Conservation (phyloP, 2,888 invertebrate genomes). For the Epicampocera succincta region DNA sequence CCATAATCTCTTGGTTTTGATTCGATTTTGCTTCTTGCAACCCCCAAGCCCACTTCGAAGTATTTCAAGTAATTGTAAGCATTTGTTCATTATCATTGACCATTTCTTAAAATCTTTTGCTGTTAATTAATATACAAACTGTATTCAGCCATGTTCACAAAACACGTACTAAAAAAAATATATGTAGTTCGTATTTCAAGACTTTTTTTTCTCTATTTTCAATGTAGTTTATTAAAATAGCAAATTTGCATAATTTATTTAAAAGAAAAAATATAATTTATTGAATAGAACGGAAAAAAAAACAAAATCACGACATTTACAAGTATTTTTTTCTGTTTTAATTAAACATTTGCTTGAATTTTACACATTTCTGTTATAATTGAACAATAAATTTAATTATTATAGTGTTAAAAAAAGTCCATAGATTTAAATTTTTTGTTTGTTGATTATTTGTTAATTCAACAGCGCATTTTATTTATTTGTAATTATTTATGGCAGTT, state of each 20-base stretch:
- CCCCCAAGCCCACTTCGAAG: too few relatives aligned
- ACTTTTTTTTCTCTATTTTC: conserved; percentile 2
- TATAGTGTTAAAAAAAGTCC: conserved; percentile 26
- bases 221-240: conserved; percentile 26
- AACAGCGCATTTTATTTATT: conserved; percentile 6
- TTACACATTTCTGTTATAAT: conserved; percentile 43
- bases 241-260: conserved; percentile 48
- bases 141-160: not conserved
- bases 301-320: conserved; percentile 30
- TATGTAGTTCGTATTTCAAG: conserved; percentile 7
- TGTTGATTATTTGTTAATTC: conserved; percentile 1
- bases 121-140: not conserved
- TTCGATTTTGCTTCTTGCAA: too few relatives aligned
- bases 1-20: too few relatives aligned
- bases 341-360: conserved; percentile 33
- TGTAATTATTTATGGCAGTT: too few relatives aligned
- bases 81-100: too few relatives aligned
- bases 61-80: too few relatives aligned
- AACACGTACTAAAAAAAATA: not conserved
- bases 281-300: conserved; percentile 7
- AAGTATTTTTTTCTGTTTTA: conserved; percentile 1
- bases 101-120: too few relatives aligned
- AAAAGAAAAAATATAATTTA: conserved; percentile 16
- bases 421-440: not conserved
- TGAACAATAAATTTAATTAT: conserved; percentile 49